These are phyloP conservation scores for Tricholaema leucomelas DNA, from an alignment of 2,113 vertebrate genomes.

Conservation along the genomic window DNA sequence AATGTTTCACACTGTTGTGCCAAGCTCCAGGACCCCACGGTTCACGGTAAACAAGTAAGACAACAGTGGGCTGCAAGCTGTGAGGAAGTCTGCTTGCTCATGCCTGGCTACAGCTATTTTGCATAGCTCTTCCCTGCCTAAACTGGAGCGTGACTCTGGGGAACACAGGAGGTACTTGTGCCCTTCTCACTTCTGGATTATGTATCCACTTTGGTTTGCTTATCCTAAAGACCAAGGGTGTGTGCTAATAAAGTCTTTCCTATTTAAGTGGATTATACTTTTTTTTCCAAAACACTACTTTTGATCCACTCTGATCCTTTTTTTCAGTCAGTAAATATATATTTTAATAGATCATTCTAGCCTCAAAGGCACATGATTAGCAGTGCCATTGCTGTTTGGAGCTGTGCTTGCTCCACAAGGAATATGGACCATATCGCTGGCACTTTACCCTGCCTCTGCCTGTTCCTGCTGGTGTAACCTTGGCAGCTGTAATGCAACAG, in stretches of 20 bases:
- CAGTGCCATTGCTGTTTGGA: not conserved
- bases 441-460: not conserved
- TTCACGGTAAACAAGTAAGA: not conserved
- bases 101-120: not conserved
- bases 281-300: not conserved
- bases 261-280: not conserved
- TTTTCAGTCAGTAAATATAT: not conserved
- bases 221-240: not conserved
- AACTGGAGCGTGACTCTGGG: not conserved
- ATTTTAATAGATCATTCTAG: not conserved
- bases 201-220: not conserved
- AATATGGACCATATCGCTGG: not conserved
- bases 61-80: not conserved
- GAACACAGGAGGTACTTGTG: not conserved
- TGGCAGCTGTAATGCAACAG: constrained; percentile 48
- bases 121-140: not conserved
- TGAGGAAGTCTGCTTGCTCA: constrained; percentile 7
- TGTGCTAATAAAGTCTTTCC: not conserved
- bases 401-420: not conserved
- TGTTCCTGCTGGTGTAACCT: constrained; percentile 50
- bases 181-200: not conserved
- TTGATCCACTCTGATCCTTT: not conserved
- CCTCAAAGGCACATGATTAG: not conserved
- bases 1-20: rapidly evolving
- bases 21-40: not conserved